Evolutionary conservation across 2,797 vertebrate genomes (phyloP), one percentile per base, ranked within the genome.

Genomic region (Karalla daura): DNA sequence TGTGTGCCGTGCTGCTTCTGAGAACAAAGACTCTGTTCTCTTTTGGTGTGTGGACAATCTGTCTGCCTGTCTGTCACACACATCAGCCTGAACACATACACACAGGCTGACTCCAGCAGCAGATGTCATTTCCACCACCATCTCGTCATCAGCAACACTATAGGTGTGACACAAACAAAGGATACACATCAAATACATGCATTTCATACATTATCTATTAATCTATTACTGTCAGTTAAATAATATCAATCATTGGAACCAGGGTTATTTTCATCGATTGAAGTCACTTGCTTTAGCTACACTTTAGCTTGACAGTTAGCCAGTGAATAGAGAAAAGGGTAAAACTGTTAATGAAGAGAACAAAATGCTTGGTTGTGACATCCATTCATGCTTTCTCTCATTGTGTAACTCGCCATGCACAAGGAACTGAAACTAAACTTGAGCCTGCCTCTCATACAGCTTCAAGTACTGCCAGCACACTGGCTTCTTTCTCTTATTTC

Each of bases 21-120:
- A 14, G 54, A 70, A 72, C 62, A 83, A 68, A 79, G 64, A 69
- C 21, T 14, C 64, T 28, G 32, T 61, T 70, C 49, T 67, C 17
- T 61, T 39, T 44, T 13, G 10, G 15, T 25, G 41, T 61, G 7
- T 49, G 59, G 36, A 65, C 51, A 69, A 35, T 46, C 46, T 51
- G 53, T 55, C 28, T 33, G 32, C 14, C 39, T 45, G 8, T 30
- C 39, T 58, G 61, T 67, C 63, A 40, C 59, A 62, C 67, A 41
- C 50, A 21, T 56, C 30, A 41, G 2, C 24, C 21, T 21, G n/a
- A 3, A 39, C 30, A 76, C 58, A 47, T 45, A 47, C 55, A 60
- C 33, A 27, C 44, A 52, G 15, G 6, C 25, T 47, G 28, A 33
- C 4, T 10, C 37, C 20, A 69, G 18, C 27, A 54, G 37, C 65